Evolutionary conservation across 1,140 invertebrate species (phyloP), one percentile per base, ranked within the genome.

Genomic region (Diabrotica undecimpunctata): DNA sequence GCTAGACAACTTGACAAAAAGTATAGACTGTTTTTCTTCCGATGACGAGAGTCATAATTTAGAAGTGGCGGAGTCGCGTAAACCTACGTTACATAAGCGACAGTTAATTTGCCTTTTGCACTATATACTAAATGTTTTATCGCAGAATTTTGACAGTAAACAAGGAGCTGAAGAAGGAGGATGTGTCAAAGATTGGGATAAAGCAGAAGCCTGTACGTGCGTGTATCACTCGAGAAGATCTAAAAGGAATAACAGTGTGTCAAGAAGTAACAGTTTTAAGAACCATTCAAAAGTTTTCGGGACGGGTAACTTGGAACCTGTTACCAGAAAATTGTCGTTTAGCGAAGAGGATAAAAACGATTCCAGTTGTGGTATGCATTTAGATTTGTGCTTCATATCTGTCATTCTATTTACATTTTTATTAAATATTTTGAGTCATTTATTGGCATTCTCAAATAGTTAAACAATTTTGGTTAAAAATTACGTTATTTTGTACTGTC

Each of bases 121-220:
- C 41, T 62, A 52, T 54, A 72, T 77, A 62, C 62, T 72, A 35
- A 70, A 68, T 64, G 58, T 61, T 59, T 54, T 63, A 10, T 51
- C 39, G 7, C 60, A 61, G 25, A 55, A 36, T 36, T 55, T 25
- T 55, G 54, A 55, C 11, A 14, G 13, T 25, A 55, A 25, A 36
- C 54, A 55, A 55, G 41, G 41, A 46, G n/a, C 41, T 46, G 41
- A 46, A 46, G 41, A 37, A 7, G 55, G 10, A 1, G 55, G 36
- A 8, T 37, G 55, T 64, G 73, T 79, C 0, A 78, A 81, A 58
- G 77, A 83, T 46, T 88, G 86, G 86, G 61, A 72, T 9, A 59
- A 74, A 61, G 77, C 80, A 55, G 68, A 73, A 11, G 65, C 70
- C 10, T 84, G 83, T 64, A 65, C 66, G 46, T 84, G 82, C 62